Percentiles rank a stretch among this genome's conserved stretches.
These are phyloP conservation scores for Orcinus orca DNA, from an alignment of 2,113 vertebrate species.

Conservation along the genomic window DNA sequence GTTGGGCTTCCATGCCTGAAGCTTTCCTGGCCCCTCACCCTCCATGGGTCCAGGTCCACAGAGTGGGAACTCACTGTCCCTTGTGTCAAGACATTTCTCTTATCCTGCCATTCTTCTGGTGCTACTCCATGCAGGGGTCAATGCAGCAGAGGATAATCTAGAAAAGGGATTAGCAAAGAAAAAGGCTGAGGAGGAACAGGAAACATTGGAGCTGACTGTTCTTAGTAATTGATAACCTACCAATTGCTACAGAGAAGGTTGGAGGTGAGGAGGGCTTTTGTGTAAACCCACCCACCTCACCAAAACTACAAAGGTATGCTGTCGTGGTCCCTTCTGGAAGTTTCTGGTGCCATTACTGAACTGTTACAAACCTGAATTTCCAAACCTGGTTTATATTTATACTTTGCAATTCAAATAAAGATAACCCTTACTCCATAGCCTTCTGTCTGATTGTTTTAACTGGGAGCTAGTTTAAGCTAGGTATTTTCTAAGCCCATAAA, in stretches of 20 bases:
- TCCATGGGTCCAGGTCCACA: background rate
- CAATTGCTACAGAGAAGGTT: background rate
- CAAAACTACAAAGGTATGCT: slow-evolving; percentile 42
- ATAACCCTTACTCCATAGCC: slow-evolving; percentile 25
- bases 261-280: slow-evolving; percentile 44
- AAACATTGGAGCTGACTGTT: slow-evolving; percentile 38
- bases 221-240: slow-evolving; percentile 23
- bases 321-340: slow-evolving; percentile 64
- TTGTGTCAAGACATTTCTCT: slow-evolving; percentile 70
- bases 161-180: slow-evolving; percentile 22
- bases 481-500: background rate
- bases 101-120: slow-evolving; percentile 68
- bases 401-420: slow-evolving; percentile 72
- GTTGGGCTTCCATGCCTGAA: slow-evolving; percentile 10
- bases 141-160: slow-evolving; percentile 38
- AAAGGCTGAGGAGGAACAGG: slow-evolving; percentile 16
- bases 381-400: slow-evolving; percentile 68
- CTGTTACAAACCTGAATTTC: slow-evolving; percentile 57
- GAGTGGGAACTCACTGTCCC: slow-evolving; percentile 8
- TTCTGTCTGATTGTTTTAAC: slow-evolving; percentile 31
- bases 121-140: slow-evolving; percentile 68
- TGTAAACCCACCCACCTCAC: background rate
- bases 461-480: background rate
- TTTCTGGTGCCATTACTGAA: slow-evolving; percentile 72
- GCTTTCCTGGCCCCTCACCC: slow-evolving; percentile 12